These are phyloP conservation scores for Drosophila infuscata DNA, from an alignment of 2,888 invertebrate species.

Conservation along the genomic window DNA sequence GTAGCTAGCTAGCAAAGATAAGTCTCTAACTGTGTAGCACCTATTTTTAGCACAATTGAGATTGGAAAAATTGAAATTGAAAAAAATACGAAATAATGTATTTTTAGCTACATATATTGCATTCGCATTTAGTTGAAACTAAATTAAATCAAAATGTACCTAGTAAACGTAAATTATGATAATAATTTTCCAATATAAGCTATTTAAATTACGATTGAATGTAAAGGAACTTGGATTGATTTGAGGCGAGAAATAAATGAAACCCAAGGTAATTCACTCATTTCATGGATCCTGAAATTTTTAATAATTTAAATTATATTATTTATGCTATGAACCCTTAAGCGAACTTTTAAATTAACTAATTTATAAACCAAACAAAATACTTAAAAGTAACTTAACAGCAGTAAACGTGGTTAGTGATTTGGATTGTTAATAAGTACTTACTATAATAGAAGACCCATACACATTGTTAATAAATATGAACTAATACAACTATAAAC, in stretches of 20 bases:
- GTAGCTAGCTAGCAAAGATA: constrained; percentile 42
- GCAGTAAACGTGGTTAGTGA: constrained; percentile 83
- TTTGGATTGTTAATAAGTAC: constrained; percentile 78
- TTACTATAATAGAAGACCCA: constrained; percentile 42
- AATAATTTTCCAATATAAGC: constrained; percentile 74
- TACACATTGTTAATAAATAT: constrained; percentile 35
- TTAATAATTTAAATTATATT: constrained; percentile 23
- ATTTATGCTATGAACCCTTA: constrained; percentile 29
- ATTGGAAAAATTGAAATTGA: constrained; percentile 8
- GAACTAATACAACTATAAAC: constrained; percentile 28
- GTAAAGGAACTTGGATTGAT: constrained; percentile 12
- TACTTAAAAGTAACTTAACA: constrained; percentile 56
- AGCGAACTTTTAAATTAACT: constrained; percentile 6
- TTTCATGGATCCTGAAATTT: constrained; percentile 15
- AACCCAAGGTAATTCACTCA: constrained; percentile 3
- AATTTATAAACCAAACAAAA: constrained; percentile 28
- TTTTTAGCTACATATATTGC: constrained; percentile 45
- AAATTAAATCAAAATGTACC: constrained; percentile 79
- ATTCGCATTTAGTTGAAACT: constrained; percentile 64
- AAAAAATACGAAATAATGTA: constrained; percentile 32
- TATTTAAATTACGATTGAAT: constrained; percentile 48
- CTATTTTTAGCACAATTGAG: constrained; percentile 40
- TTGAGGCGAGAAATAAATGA: constrained; percentile 8
- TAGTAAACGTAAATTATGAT: constrained; percentile 81
- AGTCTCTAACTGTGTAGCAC: constrained; percentile 35